These are phyloP conservation scores for Endotricha flammealis DNA, from an alignment of 2,888 invertebrate genomes.

Conservation along the genomic window DNA sequence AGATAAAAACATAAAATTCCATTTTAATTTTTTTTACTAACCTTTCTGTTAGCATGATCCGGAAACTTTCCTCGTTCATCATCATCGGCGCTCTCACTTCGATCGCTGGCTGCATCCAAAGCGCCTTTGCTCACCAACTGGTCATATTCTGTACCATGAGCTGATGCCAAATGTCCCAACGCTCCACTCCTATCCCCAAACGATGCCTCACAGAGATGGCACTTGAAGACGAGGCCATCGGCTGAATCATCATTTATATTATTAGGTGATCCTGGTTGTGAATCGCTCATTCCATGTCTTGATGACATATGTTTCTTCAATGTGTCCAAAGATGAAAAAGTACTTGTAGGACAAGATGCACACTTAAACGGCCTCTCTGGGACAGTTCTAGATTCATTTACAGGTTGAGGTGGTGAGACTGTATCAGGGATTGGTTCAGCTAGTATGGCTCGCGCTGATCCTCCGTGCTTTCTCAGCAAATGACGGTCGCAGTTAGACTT, in stretches of 20 bases:
- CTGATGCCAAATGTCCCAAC: slow-evolving; percentile 87
- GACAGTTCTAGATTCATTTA: slow-evolving; percentile 78
- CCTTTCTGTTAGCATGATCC: slow-evolving; percentile 92
- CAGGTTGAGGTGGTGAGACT: slow-evolving; percentile 41
- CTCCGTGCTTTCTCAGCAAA: slow-evolving; percentile 88
- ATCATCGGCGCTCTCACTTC: slow-evolving; percentile 82
- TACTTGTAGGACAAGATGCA: slow-evolving; percentile 88
- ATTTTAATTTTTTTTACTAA: too few species aligned
- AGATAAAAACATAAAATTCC: not conserved
- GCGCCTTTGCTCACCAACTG: slow-evolving; percentile 90
- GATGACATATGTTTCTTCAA: slow-evolving; percentile 87
- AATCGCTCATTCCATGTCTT: slow-evolving; percentile 80
- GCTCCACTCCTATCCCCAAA: slow-evolving; percentile 89
- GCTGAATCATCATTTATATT: slow-evolving; percentile 44
- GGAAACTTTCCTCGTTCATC: slow-evolving; percentile 88
- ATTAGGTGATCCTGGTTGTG: slow-evolving; percentile 58
- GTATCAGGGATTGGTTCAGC: slow-evolving; percentile 58
- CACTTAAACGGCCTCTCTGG: slow-evolving; percentile 89
- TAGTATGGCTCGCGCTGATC: slow-evolving; percentile 64
- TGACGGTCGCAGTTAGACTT: slow-evolving; percentile 99
- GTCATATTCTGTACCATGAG: slow-evolving; percentile 88
- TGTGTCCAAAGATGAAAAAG: slow-evolving; percentile 88
- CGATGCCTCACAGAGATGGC: slow-evolving; percentile 94
- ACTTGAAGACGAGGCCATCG: slow-evolving; percentile 88
- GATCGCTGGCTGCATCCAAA: slow-evolving; percentile 73